Evolutionary conservation across 2,113 vertebrate species (phyloP).

Genomic region (Xerus inauris): DNA sequence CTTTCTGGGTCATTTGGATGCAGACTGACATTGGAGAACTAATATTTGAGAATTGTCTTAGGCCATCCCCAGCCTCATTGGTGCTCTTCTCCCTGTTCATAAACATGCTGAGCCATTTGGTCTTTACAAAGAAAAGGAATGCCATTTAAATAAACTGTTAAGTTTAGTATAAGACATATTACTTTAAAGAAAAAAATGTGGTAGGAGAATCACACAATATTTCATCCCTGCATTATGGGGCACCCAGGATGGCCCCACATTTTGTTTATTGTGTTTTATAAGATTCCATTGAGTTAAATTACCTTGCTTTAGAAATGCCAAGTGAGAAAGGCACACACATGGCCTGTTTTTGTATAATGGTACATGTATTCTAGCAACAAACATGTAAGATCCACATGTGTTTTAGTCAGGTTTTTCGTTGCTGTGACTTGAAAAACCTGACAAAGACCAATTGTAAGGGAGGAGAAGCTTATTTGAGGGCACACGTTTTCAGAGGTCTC

Average conservation of each 20-base stretch:
- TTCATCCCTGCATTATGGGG: not conserved
- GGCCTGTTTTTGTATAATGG: not conserved
- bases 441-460: too few relatives aligned
- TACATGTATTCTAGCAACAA: not conserved
- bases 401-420: too few relatives aligned
- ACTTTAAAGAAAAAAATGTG: not conserved
- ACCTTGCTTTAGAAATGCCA: not conserved
- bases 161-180: not conserved
- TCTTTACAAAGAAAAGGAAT: not conserved
- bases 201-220: not conserved
- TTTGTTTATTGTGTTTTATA: not conserved
- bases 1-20: not conserved
- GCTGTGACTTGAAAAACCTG: too few relatives aligned
- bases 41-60: not conserved
- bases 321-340: not conserved
- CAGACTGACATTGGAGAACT: not conserved
- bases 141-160: not conserved
- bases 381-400: not conserved
- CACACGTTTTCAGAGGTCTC: too few relatives aligned
- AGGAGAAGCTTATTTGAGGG: too few relatives aligned
- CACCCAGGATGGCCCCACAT: not conserved
- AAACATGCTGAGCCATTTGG: not conserved
- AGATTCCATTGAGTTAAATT: not conserved
- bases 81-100: not conserved
- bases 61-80: fast-evolving